phyloP scores from a whole-genome alignment of 2,888 invertebrate genomes.

The Leptopilina myrica region DNA sequence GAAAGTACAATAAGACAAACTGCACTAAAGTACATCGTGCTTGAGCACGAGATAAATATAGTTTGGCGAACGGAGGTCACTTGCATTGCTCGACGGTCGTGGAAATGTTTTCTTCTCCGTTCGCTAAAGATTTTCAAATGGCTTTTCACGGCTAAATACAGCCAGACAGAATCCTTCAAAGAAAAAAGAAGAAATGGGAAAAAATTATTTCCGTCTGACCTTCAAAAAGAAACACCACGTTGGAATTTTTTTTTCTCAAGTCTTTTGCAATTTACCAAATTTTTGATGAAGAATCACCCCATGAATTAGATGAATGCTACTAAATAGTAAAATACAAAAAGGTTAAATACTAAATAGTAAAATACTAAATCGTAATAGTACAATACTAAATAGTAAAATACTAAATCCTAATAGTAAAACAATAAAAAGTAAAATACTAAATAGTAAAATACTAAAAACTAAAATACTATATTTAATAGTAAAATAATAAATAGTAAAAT shows the following conservation, averaged over 20 bases:
- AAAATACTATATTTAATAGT: no score
- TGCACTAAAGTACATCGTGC: slow-evolving; percentile 65
- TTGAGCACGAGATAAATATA: slow-evolving; percentile 68
- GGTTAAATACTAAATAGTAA: no score
- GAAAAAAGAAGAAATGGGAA: not conserved
- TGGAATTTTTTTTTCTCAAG: not conserved
- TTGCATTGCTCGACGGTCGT: slow-evolving; percentile 66
- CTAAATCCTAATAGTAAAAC: no score
- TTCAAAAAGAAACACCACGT: slow-evolving; percentile 5
- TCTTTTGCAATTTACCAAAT: no score
- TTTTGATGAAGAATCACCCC: no score
- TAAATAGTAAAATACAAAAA: no score
- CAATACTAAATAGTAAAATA: no score
- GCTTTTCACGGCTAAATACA: slow-evolving; percentile 36
- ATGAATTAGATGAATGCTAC: no score
- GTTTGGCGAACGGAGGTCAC: slow-evolving; percentile 71
- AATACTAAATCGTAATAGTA: no score
- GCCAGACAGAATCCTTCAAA: slow-evolving; percentile 37
- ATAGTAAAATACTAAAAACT: no score
- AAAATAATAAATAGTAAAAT: no score
- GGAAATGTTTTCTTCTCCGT: slow-evolving; percentile 58
- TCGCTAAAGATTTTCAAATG: slow-evolving; percentile 47
- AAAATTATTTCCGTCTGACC: slow-evolving; percentile 39
- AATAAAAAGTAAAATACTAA: no score
- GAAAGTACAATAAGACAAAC: slow-evolving; percentile 67